phyloP scores from a whole-genome alignment of 2,797 vertebrate species.

The Pelodytes ibericus region DNA sequence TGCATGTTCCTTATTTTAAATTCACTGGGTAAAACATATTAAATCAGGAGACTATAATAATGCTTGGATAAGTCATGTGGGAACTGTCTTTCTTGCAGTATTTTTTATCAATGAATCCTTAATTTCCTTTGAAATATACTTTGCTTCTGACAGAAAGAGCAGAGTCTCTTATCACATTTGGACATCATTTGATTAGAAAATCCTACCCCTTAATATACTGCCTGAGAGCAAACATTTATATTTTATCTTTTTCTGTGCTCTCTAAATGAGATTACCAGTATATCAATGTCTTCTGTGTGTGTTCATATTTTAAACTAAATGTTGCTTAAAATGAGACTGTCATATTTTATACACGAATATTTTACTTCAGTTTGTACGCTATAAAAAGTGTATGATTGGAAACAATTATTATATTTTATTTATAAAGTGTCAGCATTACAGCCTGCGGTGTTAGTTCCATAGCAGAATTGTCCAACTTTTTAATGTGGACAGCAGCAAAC shows the following conservation, averaged over 20 bases:
- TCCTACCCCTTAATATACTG: neutral
- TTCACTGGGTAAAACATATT: neutral
- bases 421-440: too few species aligned
- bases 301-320: neutral
- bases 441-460: too few species aligned
- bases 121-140: conserved; percentile 3
- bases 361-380: too few species aligned
- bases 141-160: neutral
- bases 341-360: neutral
- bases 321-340: neutral
- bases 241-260: neutral
- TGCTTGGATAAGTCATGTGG: neutral
- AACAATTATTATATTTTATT: too few species aligned
- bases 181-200: conserved; percentile 4
- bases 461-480: too few species aligned
- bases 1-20: neutral
- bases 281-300: neutral
- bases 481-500: too few species aligned
- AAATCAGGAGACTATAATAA: neutral
- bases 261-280: neutral
- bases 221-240: neutral
- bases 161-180: conserved; percentile 2
- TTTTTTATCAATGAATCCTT: conserved; percentile 3
- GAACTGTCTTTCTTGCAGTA: neutral
- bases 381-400: too few species aligned